Evolutionary conservation across 2,797 vertebrate species (phyloP).

Genomic region (Adrianichthys oophorus): DNA sequence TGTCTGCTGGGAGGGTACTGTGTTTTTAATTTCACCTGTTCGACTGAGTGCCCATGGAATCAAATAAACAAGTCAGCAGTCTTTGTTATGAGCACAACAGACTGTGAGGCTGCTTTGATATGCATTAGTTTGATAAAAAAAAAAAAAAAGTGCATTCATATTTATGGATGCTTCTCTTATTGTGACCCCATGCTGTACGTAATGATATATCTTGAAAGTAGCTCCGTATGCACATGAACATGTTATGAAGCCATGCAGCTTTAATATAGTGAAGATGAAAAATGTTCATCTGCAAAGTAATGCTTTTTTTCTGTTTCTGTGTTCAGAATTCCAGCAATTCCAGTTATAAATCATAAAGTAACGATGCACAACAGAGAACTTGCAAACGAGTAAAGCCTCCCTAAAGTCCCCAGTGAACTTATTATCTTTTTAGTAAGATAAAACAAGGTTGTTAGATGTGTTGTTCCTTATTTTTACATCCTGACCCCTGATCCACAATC

Average conservation of each 20-base stretch:
- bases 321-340: constrained; percentile 38
- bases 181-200: constrained; percentile 20
- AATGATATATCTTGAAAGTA: constrained; percentile 54
- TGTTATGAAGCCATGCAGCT: constrained; percentile 15
- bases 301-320: constrained; percentile 46
- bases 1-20: constrained; percentile 36
- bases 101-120: constrained; percentile 54
- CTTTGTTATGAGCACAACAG: constrained; percentile 52
- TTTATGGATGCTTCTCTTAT: constrained; percentile 59
- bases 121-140: constrained; percentile 72
- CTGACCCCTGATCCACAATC: background rate
- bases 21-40: constrained; percentile 61
- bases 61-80: constrained; percentile 52
- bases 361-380: constrained; percentile 19
- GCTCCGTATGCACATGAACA: constrained; percentile 22
- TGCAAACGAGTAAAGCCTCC: constrained; percentile 29
- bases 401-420: constrained; percentile 17
- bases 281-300: constrained; percentile 36
- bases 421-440: constrained; percentile 33
- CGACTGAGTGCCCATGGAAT: constrained; percentile 60
- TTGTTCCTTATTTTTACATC: background rate
- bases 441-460: constrained; percentile 3
- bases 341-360: constrained; percentile 62
- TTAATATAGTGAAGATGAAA: constrained; percentile 41
- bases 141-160: constrained; percentile 69